Evolutionary conservation across 2,888 invertebrate species (phyloP), one percentile per base, ranked within the genome.

Genomic region (Cheilosia scutellata): DNA sequence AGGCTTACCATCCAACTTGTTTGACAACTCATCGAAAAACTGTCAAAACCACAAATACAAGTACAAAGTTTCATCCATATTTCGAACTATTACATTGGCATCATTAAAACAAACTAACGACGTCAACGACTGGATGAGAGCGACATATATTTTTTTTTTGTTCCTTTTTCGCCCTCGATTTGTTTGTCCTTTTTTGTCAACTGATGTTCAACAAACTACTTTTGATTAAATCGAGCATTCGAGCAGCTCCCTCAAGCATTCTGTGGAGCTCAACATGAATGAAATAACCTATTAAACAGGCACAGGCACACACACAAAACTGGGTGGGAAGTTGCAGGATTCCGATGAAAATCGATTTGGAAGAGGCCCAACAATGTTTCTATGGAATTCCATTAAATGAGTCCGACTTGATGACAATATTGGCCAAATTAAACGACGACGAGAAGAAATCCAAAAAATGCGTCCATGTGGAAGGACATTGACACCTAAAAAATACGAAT

Each of bases 291-390:
- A 60, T 77, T 77, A 77, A 82, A 66, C 65, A 72, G 31, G 31
- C 27, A 66, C 65, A 72, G 31, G 31, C 27, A 57, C 9, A 76
- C 60, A 66, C 16, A 49, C 13, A 7, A 20, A 20, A 20, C 25
- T 7, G 13, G 16, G 44, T 33, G 53, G 55, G 25, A 40, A 66
- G 60, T 37, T 53, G n/a, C 40, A 82, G 20, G 47, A 57, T 78
- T 86, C 57, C 40, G 27, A 65, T 33, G 51, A n/a, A 74, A 82
- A 86, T 88, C 84, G 82, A 87, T 82, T 87, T 87, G 84, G 87
- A 87, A 79, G 60, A 63, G 37, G 29, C 74, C 77, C 82, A 87
- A 79, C 79, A 88, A 79, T 20, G 79, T 74, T 87, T 76, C 27
- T 55, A 31, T 57, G 25, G n/a, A 4, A 55, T 55, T 57, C 37